phyloP scores from a whole-genome alignment of 2,113 vertebrate genomes.

The Phalacrocorax brasilianus region DNA sequence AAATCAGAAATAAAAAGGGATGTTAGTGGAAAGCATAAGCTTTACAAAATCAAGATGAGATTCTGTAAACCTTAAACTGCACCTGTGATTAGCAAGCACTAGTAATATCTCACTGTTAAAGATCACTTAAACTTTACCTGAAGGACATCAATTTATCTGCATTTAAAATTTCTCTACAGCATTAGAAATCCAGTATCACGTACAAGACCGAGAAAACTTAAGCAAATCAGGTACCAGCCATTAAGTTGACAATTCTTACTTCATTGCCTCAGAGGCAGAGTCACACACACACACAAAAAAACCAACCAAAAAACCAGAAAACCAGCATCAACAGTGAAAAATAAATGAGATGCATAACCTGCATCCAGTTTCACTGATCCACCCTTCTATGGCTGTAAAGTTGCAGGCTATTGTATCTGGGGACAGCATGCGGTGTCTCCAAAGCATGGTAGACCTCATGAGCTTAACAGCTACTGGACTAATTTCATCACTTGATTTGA shows the following conservation, averaged over 20 bases:
- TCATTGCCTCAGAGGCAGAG: background rate
- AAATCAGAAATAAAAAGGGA: constrained; percentile 25
- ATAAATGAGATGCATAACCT: background rate
- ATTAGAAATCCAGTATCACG: background rate
- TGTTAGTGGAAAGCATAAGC: background rate
- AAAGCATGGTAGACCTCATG: background rate
- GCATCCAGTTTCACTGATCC: background rate
- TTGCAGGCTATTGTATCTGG: background rate
- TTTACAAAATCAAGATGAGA: background rate
- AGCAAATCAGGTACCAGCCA: background rate
- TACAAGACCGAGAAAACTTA: background rate
- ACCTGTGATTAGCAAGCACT: background rate
- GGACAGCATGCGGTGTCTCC: background rate
- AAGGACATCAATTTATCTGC: background rate
- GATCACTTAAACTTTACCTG: background rate
- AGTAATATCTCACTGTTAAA: background rate
- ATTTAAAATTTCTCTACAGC: background rate
- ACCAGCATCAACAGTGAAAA: background rate
- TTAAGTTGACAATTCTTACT: background rate
- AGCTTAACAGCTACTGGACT: background rate
- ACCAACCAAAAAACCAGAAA: background rate
- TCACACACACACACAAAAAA: background rate
- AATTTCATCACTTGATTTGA: background rate
- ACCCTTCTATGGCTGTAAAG: background rate
- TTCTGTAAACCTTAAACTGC: background rate